These are phyloP conservation scores for Cercopithecus mona DNA, from an alignment of 2,113 vertebrate genomes.

Conservation along the genomic window DNA sequence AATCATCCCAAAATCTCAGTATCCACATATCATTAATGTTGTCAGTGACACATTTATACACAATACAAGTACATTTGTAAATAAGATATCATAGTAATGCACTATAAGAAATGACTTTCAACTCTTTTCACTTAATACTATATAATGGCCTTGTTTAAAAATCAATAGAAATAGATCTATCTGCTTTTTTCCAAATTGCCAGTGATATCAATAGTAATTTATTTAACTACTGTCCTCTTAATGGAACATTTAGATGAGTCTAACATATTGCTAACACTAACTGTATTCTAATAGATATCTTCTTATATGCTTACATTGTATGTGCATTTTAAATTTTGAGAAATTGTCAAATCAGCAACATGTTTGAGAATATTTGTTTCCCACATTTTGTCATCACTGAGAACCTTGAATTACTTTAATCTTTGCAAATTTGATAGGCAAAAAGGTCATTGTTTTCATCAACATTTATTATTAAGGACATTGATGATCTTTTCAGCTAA, in stretches of 20 bases:
- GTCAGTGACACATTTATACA: background rate
- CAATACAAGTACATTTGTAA: background rate
- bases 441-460: background rate
- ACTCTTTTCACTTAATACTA: background rate
- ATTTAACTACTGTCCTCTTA: slow-evolving; percentile 23
- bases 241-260: background rate
- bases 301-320: background rate
- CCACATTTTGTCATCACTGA: background rate
- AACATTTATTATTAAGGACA: background rate
- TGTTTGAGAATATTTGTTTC: background rate
- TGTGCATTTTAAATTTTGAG: background rate
- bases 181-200: background rate
- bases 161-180: slow-evolving; percentile 20
- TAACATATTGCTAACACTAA: background rate
- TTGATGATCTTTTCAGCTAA: background rate
- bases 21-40: background rate
- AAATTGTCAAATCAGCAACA: background rate
- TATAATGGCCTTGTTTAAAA: background rate
- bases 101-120: background rate
- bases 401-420: background rate
- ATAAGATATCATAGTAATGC: background rate
- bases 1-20: background rate
- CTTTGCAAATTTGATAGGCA: background rate
- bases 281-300: background rate
- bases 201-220: slow-evolving; percentile 15